Evolutionary conservation across 2,797 vertebrate genomes (phyloP), one percentile per base, ranked within the genome.

Genomic region (Loris lydekkerianus): DNA sequence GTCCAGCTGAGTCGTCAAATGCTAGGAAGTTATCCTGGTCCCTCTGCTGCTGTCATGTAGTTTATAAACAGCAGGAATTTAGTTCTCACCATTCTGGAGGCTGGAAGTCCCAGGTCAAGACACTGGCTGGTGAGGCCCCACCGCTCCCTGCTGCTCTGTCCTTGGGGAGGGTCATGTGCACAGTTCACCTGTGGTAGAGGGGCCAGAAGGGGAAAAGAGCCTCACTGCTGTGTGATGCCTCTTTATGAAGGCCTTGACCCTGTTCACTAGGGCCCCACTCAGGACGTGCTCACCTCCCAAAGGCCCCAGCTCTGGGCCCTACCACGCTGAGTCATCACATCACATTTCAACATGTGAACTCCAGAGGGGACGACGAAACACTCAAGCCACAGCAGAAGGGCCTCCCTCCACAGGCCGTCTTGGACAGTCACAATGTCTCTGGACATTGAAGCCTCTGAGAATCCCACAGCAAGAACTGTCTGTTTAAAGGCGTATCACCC

Each of bases 101-200:
- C 18, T 15, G 14, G 23, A 14, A 3, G 31, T 13, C 27, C 8
- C n/a, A 34, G 20, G 10, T 11, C 25, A 21, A 23, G 15, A 15
- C 8, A 5, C 46, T 2, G 2, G 0, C 20, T 17, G 3, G 15
- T 3, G 40, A 46, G 21, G 2, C 0, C 53, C 3, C 49, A 53
- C 49, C 13, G 3, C 49, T 49, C 13, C 49, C 49, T 29, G 9
- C 8, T 63, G 27, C 58, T 63, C 9, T 10, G 2, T 43, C 58
- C 17, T 27, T 1, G 9, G 14, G n/a, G 18, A 34, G 37, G 67
- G 7, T 21, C 49, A 29, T 0, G 5, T 1, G 0, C n/a, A 0
- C 5, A 10, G 20, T 29, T 25, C 29, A 10, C 14, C 14, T 14
- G 20, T 4, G 3, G 53, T 21, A n/a, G n/a, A 37, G 37, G 13